These are phyloP conservation scores for Ceyx cyanopectus DNA, from an alignment of 2,113 vertebrate genomes.

Conservation along the genomic window DNA sequence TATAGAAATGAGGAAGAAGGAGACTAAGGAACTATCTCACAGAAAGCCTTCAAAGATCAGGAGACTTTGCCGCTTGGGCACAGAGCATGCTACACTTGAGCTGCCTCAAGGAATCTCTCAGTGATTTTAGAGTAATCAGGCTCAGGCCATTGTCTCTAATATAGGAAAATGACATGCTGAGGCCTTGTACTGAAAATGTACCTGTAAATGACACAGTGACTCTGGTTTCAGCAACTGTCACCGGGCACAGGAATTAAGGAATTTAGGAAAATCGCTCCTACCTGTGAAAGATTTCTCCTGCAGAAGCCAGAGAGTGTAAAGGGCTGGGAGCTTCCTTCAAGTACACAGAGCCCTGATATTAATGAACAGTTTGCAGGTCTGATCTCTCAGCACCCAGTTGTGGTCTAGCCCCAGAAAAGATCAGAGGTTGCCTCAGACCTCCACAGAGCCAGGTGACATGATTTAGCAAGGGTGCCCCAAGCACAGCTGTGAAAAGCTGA, in stretches of 20 bases:
- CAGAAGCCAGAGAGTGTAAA: background rate
- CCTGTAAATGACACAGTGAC: background rate
- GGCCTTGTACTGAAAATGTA: background rate
- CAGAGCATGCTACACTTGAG: rapidly evolving
- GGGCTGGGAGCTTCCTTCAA: too few relatives aligned
- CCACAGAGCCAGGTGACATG: background rate
- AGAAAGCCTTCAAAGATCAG: background rate
- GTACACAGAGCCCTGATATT: rapidly evolving
- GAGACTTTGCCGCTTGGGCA: background rate
- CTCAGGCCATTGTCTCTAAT: background rate
- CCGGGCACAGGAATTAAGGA: background rate
- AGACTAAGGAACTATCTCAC: background rate
- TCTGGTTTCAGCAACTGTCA: background rate
- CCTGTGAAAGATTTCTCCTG: background rate
- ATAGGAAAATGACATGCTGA: background rate
- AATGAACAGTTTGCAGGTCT: background rate
- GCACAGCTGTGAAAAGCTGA: rapidly evolving
- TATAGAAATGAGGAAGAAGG: background rate
- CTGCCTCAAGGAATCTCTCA: background rate
- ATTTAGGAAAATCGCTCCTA: background rate
- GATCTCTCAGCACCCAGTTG: background rate
- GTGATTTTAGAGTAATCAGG: background rate
- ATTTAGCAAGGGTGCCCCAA: background rate
- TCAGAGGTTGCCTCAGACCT: background rate
- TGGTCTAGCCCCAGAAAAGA: background rate